A percentile compares a stretch with the other conserved stretches of the same genome.
Evolutionary conservation across 2,113 vertebrate genomes (phyloP).

Genomic region (Scartelaos histophorus): DNA sequence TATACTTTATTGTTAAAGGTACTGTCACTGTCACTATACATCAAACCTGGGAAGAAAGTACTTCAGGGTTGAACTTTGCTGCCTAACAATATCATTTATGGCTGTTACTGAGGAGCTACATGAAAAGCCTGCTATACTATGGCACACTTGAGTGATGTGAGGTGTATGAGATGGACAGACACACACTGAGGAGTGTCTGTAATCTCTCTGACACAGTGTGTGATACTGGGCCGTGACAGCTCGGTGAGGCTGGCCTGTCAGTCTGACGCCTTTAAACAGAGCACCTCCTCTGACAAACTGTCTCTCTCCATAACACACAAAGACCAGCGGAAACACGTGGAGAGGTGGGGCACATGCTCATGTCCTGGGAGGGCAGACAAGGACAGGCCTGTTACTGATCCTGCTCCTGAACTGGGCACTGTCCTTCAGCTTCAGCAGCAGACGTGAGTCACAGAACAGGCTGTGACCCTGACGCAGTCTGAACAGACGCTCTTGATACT

Average conservation of each 20-base stretch:
- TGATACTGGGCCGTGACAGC: conserved; percentile 55
- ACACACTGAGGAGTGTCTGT: conserved; percentile 36
- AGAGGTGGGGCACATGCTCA: conserved; percentile 35
- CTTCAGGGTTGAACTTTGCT: background rate
- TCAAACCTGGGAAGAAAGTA: conserved; percentile 8
- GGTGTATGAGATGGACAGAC: conserved; percentile 23
- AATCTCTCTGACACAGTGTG: conserved; percentile 45
- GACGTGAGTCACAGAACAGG: conserved; percentile 1
- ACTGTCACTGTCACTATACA: conserved; percentile 15
- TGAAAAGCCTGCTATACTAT: conserved; percentile 7
- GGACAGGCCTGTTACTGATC: conserved; percentile 65
- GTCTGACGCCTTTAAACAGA: conserved; percentile 47
- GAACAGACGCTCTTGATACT: conserved; percentile 52
- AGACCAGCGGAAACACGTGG: conserved; percentile 52
- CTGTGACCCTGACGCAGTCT: conserved; percentile 39
- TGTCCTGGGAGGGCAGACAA: conserved; percentile 58
- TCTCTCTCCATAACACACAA: conserved; percentile 54
- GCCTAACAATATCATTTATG: background rate
- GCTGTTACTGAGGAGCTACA: background rate
- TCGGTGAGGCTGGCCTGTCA: conserved; percentile 53
- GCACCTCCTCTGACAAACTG: conserved; percentile 57
- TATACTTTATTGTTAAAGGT: conserved; percentile 14
- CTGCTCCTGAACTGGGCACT: conserved; percentile 32
- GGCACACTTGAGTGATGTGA: background rate
- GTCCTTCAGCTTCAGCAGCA: conserved; percentile 52